Evolutionary conservation across 2,797 vertebrate genomes (phyloP), one percentile per base, ranked within the genome.

Genomic region (Eupleurogrammus muticus): DNA sequence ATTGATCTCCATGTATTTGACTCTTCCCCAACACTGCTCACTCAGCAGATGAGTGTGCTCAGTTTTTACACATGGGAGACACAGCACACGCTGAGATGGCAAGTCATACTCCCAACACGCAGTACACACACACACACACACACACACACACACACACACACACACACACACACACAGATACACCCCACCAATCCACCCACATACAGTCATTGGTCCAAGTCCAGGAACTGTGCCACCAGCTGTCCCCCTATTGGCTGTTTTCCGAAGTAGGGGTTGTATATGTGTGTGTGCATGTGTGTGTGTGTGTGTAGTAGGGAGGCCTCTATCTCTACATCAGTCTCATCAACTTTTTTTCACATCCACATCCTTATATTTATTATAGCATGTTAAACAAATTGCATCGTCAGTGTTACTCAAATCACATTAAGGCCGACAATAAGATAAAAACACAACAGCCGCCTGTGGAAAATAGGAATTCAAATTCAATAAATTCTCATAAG

Each of bases 181-280:
- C 73, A 59, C 58, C 61, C 74, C 53, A 60, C 64, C 1, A 16
- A 14, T 58, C 59, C 67, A 42, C 76, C 79, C 81, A 79, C 77
- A 23, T 11, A 68, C 66, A 48, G 13, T 21, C 74, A 49, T 9
- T 81, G 85, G 82, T 79, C 36, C 7, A 17, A 56, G 46, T 69
- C 82, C 84, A 87, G 76, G 63, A 79, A 53, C 84, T 80, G 82
- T 66, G 70, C 44, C 57, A 66, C 84, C 84, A 85, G 78, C 83
- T 86, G 87, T 74, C 70, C 35, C 57, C 53, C 59, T 69, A 61
- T 87, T 84, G 87, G 70, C 75, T 77, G 79, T 34, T 38, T 53
- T 68, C 68, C 60, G 68, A 36, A 57, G 24, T 56, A 51, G 36
- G 67, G 53, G 14, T 23, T 40, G 11, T 14, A 24, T 57, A 4